Evolutionary conservation across 2,797 vertebrate species (phyloP), one percentile per base, ranked within the genome.

Genomic region (Clarias platycephalus): DNA sequence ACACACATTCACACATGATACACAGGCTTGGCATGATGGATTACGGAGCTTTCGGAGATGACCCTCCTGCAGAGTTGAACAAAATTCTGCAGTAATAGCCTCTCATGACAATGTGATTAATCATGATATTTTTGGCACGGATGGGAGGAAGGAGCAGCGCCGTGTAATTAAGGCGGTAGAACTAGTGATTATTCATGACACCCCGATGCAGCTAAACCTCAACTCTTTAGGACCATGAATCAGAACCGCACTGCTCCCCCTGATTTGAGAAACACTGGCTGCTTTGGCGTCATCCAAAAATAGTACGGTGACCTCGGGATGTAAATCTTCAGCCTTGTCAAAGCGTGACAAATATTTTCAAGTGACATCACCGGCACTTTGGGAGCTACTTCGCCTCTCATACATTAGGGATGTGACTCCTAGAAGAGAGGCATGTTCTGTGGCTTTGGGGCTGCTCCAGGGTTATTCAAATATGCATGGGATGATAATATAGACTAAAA

Each of bases 81-180:
- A 89, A 89, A 90, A 93, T 90, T 91, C 84, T 87, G 90, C 89
- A 90, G 86, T 86, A 91, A 88, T 86, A 86, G 81, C 84, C 86
- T 64, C 7, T 40, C 67, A 87, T 88, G 87, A 91, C 89, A 88
- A 80, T 67, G 86, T 87, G 86, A 91, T 92, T 88, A 83, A 93
- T 92, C 90, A 90, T 63, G 80, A 84, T 82, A 86, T 88, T 86
- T 87, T 84, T 85, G 88, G 87, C 82, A 60, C 60, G 72, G 75
- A 81, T 58, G 76, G 70, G 77, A 85, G 85, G 85, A 86, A 76
- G 86, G 78, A 87, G 84, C 84, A 78, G 77, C 68, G 76, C 77
- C 75, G 77, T 28, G 63, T 87, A 89, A 89, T 89, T 88, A 89
- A 80, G 82, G 84, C 72, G 18, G 66, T 34, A 82, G 84, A 82